Evolutionary conservation across 2,113 vertebrate species (phyloP), one percentile per base, ranked within the genome.

Genomic region (Podarcis raffonei): DNA sequence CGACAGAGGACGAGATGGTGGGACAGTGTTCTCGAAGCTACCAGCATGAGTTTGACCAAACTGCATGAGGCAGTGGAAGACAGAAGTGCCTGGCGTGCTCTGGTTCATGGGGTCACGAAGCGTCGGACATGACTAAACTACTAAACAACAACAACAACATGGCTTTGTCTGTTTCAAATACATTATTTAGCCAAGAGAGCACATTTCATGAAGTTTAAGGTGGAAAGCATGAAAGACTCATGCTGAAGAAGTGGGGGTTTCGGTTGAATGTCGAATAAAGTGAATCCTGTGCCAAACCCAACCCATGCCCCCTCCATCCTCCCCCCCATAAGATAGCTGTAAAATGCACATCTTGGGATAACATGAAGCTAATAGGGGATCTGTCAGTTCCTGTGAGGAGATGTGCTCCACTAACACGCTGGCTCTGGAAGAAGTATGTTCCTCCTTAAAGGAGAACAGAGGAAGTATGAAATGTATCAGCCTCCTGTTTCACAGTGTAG

Each of bases 381-480:
- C 37, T 69, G 18, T 42, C 23, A 68, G 66, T 69, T 20, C 66
- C 15, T 22, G 68, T 69, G 65, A 16, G 18, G 42, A 84, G 30
- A 48, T 32, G 69, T n/a, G 6, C 42, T 48, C 66, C 82, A 13
- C 66, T 53, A 71, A 4, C 25, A 32, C 20, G 9, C 23, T 71
- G 27, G n/a, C 27, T 48, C 12, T 68, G n/a, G 30, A n/a, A 15
- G 32, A 72, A 72, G 69, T 71, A 0, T 32, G 15, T 32, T 93
- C 93, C 93, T 93, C 57, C 82, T 81, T 71, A 85, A 82, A 90
- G 5, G 91, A 87, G 86, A 82, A 93, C 87, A 79, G 87, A 89
- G 7, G 93, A 42, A 68, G 39, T 22, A 13, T 30, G 30, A 87
- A 59, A 86, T 69, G 77, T 0, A 15, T 35, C 87, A 91, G 81